Conservation (phyloP, 2,113 vertebrate species). For the Nanorana parkeri region DNA sequence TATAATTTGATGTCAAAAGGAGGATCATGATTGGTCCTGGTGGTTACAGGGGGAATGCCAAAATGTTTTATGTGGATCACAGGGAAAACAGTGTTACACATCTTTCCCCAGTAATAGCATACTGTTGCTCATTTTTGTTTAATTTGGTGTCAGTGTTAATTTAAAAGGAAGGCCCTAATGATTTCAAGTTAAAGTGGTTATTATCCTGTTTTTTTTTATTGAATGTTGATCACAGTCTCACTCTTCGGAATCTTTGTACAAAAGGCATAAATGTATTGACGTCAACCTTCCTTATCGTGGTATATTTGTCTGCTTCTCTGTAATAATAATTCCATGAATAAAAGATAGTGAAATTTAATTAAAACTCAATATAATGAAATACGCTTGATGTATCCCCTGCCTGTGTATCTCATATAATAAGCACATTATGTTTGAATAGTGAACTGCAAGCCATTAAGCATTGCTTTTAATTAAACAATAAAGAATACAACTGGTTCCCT, state of each 20-base stretch:
- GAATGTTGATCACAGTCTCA: constrained; percentile 27
- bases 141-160: neutral
- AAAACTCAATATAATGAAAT: constrained; percentile 65
- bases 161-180: neutral
- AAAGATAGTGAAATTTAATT: constrained; percentile 72
- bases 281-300: constrained; percentile 43
- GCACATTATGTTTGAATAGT: constrained; percentile 67
- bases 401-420: constrained; percentile 65
- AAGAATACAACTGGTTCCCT: constrained; percentile 73
- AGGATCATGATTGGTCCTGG: too few relatives aligned
- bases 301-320: constrained; percentile 56
- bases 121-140: too few relatives aligned
- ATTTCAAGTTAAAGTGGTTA: constrained; percentile 11
- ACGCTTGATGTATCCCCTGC: constrained; percentile 56
- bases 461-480: constrained; percentile 86
- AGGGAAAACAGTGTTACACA: neutral
- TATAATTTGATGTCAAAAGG: too few relatives aligned
- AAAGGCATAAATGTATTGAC: constrained; percentile 43
- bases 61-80: too few relatives aligned
- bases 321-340: constrained; percentile 67
- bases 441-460: constrained; percentile 71
- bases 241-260: constrained; percentile 11
- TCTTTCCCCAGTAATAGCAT: neutral
- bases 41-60: too few relatives aligned
- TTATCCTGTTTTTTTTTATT: constrained; percentile 28